Percentiles rank a stretch among this genome's conserved stretches.
Conservation (phyloP, 2,797 vertebrate species). For the Neosilurus mollespiculum region DNA sequence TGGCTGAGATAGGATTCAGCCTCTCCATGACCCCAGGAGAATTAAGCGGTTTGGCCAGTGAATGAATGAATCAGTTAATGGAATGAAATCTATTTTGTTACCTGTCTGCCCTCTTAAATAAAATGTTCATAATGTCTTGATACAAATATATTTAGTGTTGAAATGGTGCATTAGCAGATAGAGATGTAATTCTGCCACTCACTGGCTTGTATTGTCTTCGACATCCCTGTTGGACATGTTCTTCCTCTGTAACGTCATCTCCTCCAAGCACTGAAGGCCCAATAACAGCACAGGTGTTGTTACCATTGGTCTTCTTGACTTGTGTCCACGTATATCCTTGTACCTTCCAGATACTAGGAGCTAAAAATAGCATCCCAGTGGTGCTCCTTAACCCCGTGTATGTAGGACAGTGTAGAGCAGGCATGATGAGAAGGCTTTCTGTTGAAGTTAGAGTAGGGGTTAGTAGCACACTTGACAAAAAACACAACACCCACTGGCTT, state of each 20-base stretch:
- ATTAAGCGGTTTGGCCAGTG: too few relatives aligned
- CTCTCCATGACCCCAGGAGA: too few relatives aligned
- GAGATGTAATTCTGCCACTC: not conserved
- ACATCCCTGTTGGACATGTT: not conserved
- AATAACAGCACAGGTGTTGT: not conserved
- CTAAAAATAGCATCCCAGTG: constrained; percentile 56
- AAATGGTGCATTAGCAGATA: not conserved
- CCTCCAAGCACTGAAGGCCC: constrained; percentile 9
- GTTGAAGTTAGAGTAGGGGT: constrained; percentile 32
- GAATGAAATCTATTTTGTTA: too few relatives aligned
- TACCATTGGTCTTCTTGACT: constrained; percentile 19
- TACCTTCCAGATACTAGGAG: constrained; percentile 42
- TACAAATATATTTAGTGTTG: not conserved
- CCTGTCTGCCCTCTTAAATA: too few relatives aligned
- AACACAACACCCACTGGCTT: not conserved
- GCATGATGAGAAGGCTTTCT: constrained; percentile 26
- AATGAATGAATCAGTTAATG: too few relatives aligned
- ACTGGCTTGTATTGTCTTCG: not conserved
- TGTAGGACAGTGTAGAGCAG: constrained; percentile 52
- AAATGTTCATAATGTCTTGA: too few relatives aligned
- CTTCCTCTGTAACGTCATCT: not conserved
- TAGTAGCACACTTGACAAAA: constrained; percentile 21
- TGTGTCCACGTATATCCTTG: constrained; percentile 25
- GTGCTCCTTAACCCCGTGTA: constrained; percentile 50
- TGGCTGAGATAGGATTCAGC: too few relatives aligned